Evolutionary conservation across 2,113 vertebrate species (phyloP).

Genomic region (Thymallus thymallus): DNA sequence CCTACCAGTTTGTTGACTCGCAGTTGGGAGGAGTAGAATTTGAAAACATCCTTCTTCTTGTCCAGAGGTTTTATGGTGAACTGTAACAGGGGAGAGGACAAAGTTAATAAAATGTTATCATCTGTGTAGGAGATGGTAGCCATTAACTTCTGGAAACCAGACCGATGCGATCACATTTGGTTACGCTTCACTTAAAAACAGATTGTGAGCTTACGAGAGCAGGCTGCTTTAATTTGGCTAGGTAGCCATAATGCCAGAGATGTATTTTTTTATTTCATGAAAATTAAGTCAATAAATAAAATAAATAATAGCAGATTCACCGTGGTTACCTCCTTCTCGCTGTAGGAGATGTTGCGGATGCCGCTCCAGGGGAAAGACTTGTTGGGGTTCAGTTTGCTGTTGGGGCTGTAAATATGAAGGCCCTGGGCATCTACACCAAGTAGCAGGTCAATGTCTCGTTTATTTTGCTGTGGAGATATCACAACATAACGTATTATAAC

Average conservation of each 20-base stretch:
- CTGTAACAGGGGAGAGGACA: slow-evolving; percentile 55
- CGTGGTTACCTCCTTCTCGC: slow-evolving; percentile 83
- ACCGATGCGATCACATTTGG: too few species aligned
- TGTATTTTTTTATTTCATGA: too few species aligned
- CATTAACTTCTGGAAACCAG: too few species aligned
- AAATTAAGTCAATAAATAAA: too few species aligned
- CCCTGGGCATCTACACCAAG: slow-evolving; percentile 89
- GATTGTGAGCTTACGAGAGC: too few species aligned
- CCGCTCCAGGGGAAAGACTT: slow-evolving; percentile 90
- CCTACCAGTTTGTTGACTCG: slow-evolving; percentile 89
- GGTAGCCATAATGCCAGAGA: too few species aligned
- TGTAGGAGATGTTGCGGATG: slow-evolving; percentile 88
- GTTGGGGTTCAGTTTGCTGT: slow-evolving; percentile 84
- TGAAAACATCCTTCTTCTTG: slow-evolving; percentile 91
- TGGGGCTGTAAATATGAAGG: slow-evolving; percentile 87
- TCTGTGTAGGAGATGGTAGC: too few species aligned
- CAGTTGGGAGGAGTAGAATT: slow-evolving; percentile 89
- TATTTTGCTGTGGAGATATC: slow-evolving; percentile 78
- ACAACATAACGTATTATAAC: too few species aligned
- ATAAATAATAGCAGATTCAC: neutral
- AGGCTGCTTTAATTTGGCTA: too few species aligned
- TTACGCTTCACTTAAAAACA: too few species aligned
- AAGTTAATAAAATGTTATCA: neutral
- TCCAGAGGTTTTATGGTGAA: slow-evolving; percentile 90
- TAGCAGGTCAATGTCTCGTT: slow-evolving; percentile 83